Evolutionary conservation across 2,797 vertebrate genomes (phyloP).

Genomic region (Pangasius mekongensis): DNA sequence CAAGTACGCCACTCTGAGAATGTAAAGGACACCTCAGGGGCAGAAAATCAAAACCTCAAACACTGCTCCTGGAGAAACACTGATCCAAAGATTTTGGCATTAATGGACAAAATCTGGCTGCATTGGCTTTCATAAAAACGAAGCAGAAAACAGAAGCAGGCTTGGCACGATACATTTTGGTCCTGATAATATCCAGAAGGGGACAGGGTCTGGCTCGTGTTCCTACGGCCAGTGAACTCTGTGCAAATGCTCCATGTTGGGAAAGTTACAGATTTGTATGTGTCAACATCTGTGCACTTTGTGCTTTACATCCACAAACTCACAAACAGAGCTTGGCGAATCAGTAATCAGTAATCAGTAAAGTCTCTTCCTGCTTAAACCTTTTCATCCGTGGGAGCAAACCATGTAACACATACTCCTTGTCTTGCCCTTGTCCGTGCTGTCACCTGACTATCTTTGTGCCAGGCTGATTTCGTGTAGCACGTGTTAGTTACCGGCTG

Average conservation of each 20-base stretch:
- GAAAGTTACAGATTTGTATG: slow-evolving; percentile 57
- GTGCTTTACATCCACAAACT: slow-evolving; percentile 48
- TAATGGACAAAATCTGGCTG: slow-evolving; percentile 50
- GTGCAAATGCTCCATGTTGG: slow-evolving; percentile 66
- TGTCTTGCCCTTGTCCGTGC: slow-evolving; percentile 4
- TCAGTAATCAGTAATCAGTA: slow-evolving; percentile 43
- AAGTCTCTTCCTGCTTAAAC: background rate
- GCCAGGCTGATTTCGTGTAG: slow-evolving; percentile 58
- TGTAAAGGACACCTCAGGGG: slow-evolving; percentile 42
- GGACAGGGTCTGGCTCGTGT: slow-evolving; percentile 49
- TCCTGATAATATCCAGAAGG: slow-evolving; percentile 68
- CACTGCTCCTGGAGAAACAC: slow-evolving; percentile 6
- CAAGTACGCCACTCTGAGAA: slow-evolving; percentile 63
- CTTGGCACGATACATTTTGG: slow-evolving; percentile 74
- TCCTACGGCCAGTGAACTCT: slow-evolving; percentile 70
- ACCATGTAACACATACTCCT: background rate
- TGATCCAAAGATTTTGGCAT: slow-evolving; percentile 61
- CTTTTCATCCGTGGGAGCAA: background rate
- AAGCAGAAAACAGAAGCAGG: slow-evolving; percentile 65
- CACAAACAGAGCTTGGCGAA: slow-evolving; percentile 34
- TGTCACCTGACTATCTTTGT: slow-evolving; percentile 49
- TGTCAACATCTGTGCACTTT: slow-evolving; percentile 56
- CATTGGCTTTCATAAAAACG: slow-evolving; percentile 66
- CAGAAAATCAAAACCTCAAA: slow-evolving; percentile 44
- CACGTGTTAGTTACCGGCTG: slow-evolving; percentile 65